phyloP scores from a whole-genome alignment of 2,113 vertebrate species.

The Ellobius talpinus region DNA sequence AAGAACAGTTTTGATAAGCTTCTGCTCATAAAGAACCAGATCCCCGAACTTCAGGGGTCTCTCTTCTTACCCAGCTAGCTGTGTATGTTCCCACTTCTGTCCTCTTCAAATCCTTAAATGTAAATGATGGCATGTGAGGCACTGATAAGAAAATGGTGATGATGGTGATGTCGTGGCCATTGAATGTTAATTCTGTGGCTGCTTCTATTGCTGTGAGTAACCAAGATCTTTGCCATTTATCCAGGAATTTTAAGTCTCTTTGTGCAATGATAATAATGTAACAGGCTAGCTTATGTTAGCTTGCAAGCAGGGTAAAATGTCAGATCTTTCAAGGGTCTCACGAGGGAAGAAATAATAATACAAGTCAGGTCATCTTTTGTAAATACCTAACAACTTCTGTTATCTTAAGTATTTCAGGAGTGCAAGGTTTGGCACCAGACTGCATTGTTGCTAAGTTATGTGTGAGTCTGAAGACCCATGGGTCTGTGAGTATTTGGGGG shows the following conservation, averaged over 20 bases:
- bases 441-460: neutral
- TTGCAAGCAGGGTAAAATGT: neutral
- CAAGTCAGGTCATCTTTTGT: neutral
- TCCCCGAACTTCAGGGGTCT: neutral
- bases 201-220: neutral
- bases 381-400: neutral
- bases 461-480: neutral
- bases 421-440: neutral
- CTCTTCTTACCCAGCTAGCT: neutral
- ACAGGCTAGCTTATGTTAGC: neutral
- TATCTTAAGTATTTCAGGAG: neutral
- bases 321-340: conserved; percentile 28
- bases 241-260: neutral
- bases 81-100: neutral
- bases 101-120: neutral
- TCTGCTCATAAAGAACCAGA: neutral
- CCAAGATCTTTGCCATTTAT: neutral
- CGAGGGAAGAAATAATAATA: neutral
- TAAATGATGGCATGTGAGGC: neutral
- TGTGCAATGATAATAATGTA: neutral
- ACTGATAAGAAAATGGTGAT: neutral
- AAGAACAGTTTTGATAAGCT: neutral
- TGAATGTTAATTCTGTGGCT: neutral
- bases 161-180: neutral
- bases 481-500: neutral